A percentile compares a stretch with the other conserved stretches of the same genome.
Evolutionary conservation across 2,113 vertebrate genomes (phyloP).

Genomic region (Panthera tigris): DNA sequence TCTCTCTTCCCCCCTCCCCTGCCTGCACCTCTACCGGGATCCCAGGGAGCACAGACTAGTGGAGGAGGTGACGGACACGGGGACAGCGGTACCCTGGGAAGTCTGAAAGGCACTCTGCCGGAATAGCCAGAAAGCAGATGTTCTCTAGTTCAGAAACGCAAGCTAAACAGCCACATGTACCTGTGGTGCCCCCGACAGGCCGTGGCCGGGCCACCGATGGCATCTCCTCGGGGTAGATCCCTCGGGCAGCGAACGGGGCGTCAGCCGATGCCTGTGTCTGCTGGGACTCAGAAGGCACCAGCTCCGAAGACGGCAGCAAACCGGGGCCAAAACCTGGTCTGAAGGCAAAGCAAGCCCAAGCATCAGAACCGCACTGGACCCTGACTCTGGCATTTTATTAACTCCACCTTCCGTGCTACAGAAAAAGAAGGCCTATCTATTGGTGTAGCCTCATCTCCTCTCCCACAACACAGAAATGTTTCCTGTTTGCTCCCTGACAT

Average conservation of each 20-base stretch:
- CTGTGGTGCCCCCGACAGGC: conserved; percentile 95
- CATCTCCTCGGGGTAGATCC: conserved; percentile 90
- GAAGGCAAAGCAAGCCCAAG: conserved; percentile 69
- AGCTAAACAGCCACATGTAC: conserved; percentile 77
- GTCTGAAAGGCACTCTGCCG: neutral
- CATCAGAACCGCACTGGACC: neutral
- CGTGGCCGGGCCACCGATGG: conserved; percentile 93
- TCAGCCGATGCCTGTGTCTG: conserved; percentile 83
- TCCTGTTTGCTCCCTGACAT: neutral
- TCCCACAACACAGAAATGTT: no score
- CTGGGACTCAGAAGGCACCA: conserved; percentile 85
- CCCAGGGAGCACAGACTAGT: rapidly evolving
- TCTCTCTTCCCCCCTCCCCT: neutral
- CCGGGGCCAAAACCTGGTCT: conserved; percentile 90
- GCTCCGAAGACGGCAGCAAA: conserved; percentile 89
- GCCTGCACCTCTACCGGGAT: neutral
- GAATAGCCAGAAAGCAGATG: neutral
- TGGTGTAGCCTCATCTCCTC: neutral
- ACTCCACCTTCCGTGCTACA: no score
- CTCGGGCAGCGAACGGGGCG: conserved; percentile 90
- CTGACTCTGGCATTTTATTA: neutral
- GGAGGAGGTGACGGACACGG: neutral
- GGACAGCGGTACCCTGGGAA: neutral
- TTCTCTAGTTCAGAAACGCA: neutral
- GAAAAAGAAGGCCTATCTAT: neutral